Evolutionary conservation across 1,140 invertebrate genomes (phyloP), one percentile per base, ranked within the genome.

Genomic region (Bombyx mandarina): DNA sequence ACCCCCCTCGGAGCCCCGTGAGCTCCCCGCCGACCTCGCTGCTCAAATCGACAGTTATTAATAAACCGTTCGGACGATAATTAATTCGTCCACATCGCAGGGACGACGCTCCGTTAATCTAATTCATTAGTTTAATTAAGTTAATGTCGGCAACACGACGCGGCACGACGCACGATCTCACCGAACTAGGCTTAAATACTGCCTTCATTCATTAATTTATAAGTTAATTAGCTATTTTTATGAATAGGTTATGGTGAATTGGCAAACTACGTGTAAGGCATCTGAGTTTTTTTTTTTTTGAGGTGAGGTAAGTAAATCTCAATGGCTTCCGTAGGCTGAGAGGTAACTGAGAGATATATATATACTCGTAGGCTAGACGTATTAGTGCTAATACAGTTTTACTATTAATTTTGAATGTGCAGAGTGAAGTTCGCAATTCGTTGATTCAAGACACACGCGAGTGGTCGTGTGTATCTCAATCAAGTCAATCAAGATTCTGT

Each of bases 51-150:
- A 65, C 60, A 57, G 59, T 54, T 65, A 65, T 65, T 65, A 58
- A 61, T 65, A 59, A 35, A 35, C 26, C 43, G 22, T 46, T 45
- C 53, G 44, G 22, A 18, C 53, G 53, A 54, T 26, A 54, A 54
- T 54, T 18, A 46, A 54, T 54, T 44, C 9, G 58, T 43, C 43
- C 61, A 58, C 8, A 35, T 5, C 12, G n/a, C 12, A 50, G 18
- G 18, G 26, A 43, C 63, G 56, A 55, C 43, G 45, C 52, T 58
- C 47, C 45, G 52, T 61, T 57, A 65, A 58, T 55, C 57, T 59
- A 66, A 66, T 71, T 71, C 64, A 71, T 71, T 71, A 69, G 66
- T 59, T 68, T 71, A 71, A 71, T 71, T 71, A 69, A 66, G 62
- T 60, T 66, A 69, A 66, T 66, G 66, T 61, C 46, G 44, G 22